Percentiles rank a stretch among this genome's conserved stretches.
These are phyloP conservation scores for Trichogramma dendrolimi DNA, from an alignment of 2,888 invertebrate genomes.

Conservation along the genomic window DNA sequence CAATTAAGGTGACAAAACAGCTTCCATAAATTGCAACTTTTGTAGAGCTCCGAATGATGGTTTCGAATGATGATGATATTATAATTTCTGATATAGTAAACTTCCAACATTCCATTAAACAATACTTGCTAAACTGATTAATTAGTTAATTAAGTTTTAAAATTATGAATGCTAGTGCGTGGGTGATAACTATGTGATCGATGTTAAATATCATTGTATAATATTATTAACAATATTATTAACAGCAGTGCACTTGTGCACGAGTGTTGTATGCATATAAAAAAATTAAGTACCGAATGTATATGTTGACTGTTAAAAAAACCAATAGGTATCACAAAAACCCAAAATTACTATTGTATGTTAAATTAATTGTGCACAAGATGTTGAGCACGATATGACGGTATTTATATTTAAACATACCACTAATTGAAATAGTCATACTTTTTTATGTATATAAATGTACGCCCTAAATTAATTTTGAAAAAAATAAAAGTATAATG, in stretches of 20 bases:
- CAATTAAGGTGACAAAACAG: too few relatives aligned
- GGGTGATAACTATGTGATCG: constrained; percentile 23
- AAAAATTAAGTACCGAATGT: constrained; percentile 5
- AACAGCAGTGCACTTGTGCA: neutral
- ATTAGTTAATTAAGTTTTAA: constrained; percentile 35
- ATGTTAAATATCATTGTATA: constrained; percentile 7
- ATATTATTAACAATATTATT: neutral
- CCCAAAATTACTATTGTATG: constrained; percentile 34
- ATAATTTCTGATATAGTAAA: too few relatives aligned
- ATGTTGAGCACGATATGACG: constrained; percentile 29
- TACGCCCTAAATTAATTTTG: constrained; percentile 50
- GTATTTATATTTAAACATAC: constrained; percentile 41
- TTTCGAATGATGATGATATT: too few relatives aligned
- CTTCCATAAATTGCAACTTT: too few relatives aligned
- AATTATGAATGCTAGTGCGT: constrained; percentile 28
- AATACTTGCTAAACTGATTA: constrained; percentile 33
- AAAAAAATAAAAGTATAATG: constrained; percentile 51
- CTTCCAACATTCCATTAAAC: too few relatives aligned
- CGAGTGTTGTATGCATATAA: constrained; percentile 14
- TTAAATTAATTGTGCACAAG: constrained; percentile 44
- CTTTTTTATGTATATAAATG: constrained; percentile 53
- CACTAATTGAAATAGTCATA: constrained; percentile 48
- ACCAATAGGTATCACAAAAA: constrained; percentile 28
- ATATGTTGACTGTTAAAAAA: constrained; percentile 23
- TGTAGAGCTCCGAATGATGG: too few relatives aligned